Evolutionary conservation across 2,888 invertebrate genomes (phyloP).

Genomic region (Pasiphila rectangulata): DNA sequence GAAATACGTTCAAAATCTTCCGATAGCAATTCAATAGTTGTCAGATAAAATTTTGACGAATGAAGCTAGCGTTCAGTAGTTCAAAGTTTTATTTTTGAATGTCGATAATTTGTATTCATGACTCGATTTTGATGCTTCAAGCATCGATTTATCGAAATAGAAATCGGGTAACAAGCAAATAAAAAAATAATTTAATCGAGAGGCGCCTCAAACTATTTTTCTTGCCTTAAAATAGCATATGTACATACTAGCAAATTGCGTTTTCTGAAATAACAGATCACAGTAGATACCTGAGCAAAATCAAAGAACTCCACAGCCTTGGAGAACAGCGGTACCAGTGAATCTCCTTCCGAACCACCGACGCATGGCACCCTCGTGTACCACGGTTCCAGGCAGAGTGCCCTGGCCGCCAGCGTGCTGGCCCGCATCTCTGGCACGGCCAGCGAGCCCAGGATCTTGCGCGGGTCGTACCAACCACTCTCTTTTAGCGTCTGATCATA

Average conservation of each 20-base stretch:
- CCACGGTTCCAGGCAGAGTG: constrained; percentile 62
- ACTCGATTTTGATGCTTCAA: not conserved
- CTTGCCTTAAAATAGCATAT: too few relatives aligned
- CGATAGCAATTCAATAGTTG: constrained; percentile 8
- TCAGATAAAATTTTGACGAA: constrained; percentile 4
- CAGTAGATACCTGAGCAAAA: constrained; percentile 56
- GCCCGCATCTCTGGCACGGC: constrained; percentile 74
- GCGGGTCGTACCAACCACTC: constrained; percentile 68
- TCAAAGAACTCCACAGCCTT: constrained; percentile 69
- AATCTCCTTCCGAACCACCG: constrained; percentile 65
- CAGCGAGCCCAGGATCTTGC: constrained; percentile 63
- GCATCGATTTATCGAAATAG: not conserved
- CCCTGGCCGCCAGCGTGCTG: constrained; percentile 66
- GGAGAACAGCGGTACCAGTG: constrained; percentile 69
- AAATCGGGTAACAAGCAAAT: not conserved
- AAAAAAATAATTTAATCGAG: not conserved
- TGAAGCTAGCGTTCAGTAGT: not conserved
- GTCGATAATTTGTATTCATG: not conserved
- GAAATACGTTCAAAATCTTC: constrained; percentile 9
- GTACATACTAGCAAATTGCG: too few relatives aligned
- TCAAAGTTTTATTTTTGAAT: not conserved
- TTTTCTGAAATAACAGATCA: not conserved
- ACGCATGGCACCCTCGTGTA: constrained; percentile 70
- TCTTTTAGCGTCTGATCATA: constrained; percentile 62
- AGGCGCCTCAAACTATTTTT: too few relatives aligned